Percentiles rank a stretch among this genome's conserved stretches.
Evolutionary conservation across 37 sponge, comb jelly and placozoan species (phyloP).

Genomic region (Eunapius fragilis): DNA sequence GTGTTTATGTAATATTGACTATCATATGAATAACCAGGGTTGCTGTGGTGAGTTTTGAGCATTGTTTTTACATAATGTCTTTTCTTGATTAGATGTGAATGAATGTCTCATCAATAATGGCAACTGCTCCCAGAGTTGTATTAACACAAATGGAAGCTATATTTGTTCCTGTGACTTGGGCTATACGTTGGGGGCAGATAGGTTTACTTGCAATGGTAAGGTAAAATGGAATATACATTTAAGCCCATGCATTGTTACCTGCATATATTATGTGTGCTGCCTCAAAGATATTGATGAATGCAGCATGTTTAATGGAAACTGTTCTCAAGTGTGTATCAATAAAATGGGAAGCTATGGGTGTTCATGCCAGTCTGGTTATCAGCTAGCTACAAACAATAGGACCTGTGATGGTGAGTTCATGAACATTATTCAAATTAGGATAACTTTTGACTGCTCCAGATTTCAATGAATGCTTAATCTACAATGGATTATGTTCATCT

Average conservation of each 20-base stretch:
- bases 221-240: background rate
- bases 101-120: background rate
- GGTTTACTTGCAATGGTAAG: background rate
- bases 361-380: slow-evolving; percentile 9
- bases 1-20: no score
- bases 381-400: background rate
- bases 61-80: no score
- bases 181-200: background rate
- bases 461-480: no score
- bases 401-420: background rate
- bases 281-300: slow-evolving; percentile 35
- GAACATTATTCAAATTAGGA: background rate
- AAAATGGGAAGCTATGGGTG: slow-evolving; percentile 18
- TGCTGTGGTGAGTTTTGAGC: no score
- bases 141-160: slow-evolving; percentile 1
- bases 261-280: no score
- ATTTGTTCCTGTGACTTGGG: background rate
- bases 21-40: no score
- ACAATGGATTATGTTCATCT: background rate
- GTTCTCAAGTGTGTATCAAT: slow-evolving; percentile 26
- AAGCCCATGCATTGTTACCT: no score
- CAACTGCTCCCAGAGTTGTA: background rate
- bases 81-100: no score
- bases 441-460: no score
- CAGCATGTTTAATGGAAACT: slow-evolving; percentile 18